Conservation (phyloP, 2,797 vertebrate genomes). For the Zalophus californianus region DNA sequence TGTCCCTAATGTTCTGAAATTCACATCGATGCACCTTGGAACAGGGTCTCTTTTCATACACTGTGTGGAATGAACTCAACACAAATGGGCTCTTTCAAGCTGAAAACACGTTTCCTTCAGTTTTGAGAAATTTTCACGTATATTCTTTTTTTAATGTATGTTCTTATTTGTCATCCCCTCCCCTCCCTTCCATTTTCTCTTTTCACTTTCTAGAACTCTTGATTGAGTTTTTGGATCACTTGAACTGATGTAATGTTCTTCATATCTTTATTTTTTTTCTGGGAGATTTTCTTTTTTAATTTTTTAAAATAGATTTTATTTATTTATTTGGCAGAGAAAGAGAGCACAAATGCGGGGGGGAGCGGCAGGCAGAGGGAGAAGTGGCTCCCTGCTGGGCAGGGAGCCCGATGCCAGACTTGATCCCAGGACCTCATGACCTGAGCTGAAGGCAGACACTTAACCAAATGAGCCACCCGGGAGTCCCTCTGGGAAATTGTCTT, state of each 20-base stretch:
- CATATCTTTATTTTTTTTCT: background rate
- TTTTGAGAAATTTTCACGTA: slow-evolving; percentile 44
- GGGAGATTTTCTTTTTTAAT: background rate
- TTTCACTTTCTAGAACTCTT: background rate
- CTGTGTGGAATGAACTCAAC: background rate
- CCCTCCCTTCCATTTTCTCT: background rate
- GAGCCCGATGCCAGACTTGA: too few species aligned
- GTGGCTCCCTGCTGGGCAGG: too few species aligned
- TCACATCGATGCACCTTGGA: background rate
- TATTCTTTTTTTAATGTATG: background rate
- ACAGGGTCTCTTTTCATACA: background rate
- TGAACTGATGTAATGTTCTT: background rate
- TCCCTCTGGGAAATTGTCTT: background rate
- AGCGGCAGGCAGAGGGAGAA: too few species aligned
- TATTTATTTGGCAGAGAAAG: too few species aligned
- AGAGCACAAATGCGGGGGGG: too few species aligned
- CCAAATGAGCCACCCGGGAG: background rate
- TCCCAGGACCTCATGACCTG: too few species aligned
- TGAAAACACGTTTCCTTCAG: slow-evolving; percentile 6
- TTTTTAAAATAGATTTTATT: background rate
- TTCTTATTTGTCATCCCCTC: slow-evolving; percentile 18
- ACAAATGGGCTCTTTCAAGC: background rate
- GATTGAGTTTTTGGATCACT: background rate
- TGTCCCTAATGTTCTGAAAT: background rate
- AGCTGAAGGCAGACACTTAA: too few species aligned